Evolutionary conservation across 2,888 invertebrate genomes (phyloP), one percentile per base, ranked within the genome.

Genomic region (Drosophila limbata): DNA sequence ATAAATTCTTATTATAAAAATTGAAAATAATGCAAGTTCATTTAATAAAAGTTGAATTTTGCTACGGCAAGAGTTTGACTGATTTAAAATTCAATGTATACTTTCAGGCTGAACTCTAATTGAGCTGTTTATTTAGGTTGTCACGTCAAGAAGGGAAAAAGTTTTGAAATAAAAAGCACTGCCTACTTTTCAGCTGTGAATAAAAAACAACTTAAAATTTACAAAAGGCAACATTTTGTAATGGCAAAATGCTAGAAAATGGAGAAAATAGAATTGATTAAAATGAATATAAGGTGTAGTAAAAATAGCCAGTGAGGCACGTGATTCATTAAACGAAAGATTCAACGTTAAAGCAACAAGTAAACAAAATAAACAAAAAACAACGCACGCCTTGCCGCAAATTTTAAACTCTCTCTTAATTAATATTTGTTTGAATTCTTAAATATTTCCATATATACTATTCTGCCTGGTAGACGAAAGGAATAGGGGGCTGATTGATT

Each of bases 341-440:
- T n/a, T n/a, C 4, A 39, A 8, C 6, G n/a, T 17, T 3, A 17
- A 40, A 40, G 15, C 39, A 3, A 15, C 15, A 40, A 40, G 9
- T 17, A 2, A 28, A 25, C 8, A 8, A 28, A 53, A 10, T 50
- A 47, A 31, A 37, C 6, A 19, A 42, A 10, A 53, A 69, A 47
- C 62, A 61, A 35, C 50, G 39, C n/a, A 51, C 44, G 59, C 53
- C 31, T 50, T 48, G 37, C 39, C 42, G 44, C 33, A 55, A 15
- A 69, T 51, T 61, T 69, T 45, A 61, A 56, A 35, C 33, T 50
- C 19, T 8, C 50, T 45, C 44, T 28, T 2, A 25, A 25, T 28
- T 8, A 69, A 31, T 53, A 60, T 50, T 21, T 70, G 57, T 62
- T 57, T 10, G 11, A 57, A 53, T 25, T 59, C 25, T n/a, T 50